Evolutionary conservation across 1,140 invertebrate genomes (phyloP).

Genomic region (Heliconius hermathena): DNA sequence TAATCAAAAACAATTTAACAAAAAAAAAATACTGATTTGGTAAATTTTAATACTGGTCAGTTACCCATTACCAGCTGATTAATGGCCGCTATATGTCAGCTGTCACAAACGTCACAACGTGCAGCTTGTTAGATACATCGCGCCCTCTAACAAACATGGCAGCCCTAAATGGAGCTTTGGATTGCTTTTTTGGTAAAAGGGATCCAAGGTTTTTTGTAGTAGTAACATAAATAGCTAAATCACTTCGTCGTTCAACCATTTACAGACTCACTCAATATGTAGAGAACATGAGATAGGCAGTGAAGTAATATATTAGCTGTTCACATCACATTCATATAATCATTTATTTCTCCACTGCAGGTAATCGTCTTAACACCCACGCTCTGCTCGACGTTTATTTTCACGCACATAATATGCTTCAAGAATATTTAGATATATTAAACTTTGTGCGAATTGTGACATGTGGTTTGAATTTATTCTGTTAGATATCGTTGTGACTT

Average conservation of each 20-base stretch:
- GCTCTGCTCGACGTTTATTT: conserved; percentile 47
- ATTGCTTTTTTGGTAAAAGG: conserved; percentile 66
- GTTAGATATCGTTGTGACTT: not conserved
- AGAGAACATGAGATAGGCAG: conserved; percentile 16
- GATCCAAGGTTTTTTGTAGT: conserved; percentile 55
- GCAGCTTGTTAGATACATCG: conserved; percentile 72
- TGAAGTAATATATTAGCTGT: conserved; percentile 41
- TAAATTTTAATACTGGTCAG: conserved; percentile 48
- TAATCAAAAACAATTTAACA: not conserved
- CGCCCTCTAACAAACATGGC: conserved; percentile 59
- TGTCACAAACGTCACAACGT: conserved; percentile 76
- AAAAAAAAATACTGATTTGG: conserved; percentile 44
- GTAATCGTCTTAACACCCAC: conserved; percentile 42
- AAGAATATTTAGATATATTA: conserved; percentile 68
- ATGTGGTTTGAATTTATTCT: not conserved
- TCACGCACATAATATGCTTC: conserved; percentile 46
- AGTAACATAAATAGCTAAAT: not conserved
- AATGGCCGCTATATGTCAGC: conserved; percentile 76
- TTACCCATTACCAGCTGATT: conserved; percentile 69
- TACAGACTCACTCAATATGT: not conserved
- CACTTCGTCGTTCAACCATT: not conserved
- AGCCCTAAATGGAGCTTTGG: conserved; percentile 56
- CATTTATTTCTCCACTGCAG: conserved; percentile 49
- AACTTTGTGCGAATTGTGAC: conserved; percentile 34
- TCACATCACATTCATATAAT: conserved; percentile 39